Percentiles rank a stretch among this genome's conserved stretches.
These are phyloP conservation scores for Crenuchus spilurus DNA, from an alignment of 2,797 vertebrate species.

Conservation along the genomic window DNA sequence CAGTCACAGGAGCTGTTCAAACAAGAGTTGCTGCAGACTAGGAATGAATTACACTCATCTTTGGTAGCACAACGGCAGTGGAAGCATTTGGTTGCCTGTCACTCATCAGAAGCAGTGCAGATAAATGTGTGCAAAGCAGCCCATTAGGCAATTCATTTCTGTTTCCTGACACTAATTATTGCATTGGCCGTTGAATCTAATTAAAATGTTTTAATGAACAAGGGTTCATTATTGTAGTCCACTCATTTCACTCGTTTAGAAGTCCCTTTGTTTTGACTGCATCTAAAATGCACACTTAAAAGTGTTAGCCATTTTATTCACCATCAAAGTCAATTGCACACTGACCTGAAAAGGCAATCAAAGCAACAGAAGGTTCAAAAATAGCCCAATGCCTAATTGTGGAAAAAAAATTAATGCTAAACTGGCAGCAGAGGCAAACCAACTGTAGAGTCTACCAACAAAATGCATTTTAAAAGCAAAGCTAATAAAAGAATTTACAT, in stretches of 20 bases:
- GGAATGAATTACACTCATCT: constrained; percentile 10
- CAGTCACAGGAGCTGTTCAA: too few relatives aligned
- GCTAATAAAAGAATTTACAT: too few relatives aligned
- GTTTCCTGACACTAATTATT: constrained; percentile 47
- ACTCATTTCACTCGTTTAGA: constrained; percentile 21
- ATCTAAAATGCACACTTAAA: not conserved
- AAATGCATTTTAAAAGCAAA: too few relatives aligned
- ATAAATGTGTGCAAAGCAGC: constrained; percentile 33
- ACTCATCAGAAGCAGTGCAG: constrained; percentile 23
- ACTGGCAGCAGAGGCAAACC: too few relatives aligned
- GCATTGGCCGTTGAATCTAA: constrained; percentile 43
- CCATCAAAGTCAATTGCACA: not conserved
- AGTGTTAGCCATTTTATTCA: constrained; percentile 9
- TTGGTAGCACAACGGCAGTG: not conserved
- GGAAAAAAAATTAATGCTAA: too few relatives aligned
- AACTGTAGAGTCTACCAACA: too few relatives aligned
- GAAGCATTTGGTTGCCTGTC: constrained; percentile 15
- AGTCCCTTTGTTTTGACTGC: constrained; percentile 18
- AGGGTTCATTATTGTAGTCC: constrained; percentile 20
- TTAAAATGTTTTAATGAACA: constrained; percentile 49
- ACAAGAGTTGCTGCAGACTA: not conserved
- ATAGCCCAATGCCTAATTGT: not conserved
- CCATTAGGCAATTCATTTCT: constrained; percentile 35
- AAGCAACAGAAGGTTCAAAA: not conserved
- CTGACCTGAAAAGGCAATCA: constrained; percentile 13